These are phyloP conservation scores for Gallinago media DNA, from an alignment of 2,113 vertebrate species.

Conservation along the genomic window DNA sequence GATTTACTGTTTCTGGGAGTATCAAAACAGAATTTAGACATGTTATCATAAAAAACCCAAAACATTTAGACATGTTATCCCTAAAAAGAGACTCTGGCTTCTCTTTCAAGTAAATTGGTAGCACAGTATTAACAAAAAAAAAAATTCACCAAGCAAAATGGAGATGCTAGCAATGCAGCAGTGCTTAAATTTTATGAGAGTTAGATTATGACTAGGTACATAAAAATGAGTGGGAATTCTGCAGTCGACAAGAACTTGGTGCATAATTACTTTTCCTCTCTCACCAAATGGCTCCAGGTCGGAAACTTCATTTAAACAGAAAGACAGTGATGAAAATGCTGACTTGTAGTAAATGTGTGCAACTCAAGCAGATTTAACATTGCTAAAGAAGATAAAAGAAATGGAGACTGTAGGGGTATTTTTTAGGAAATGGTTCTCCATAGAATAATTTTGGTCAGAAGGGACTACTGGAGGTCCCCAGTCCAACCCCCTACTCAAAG, in stretches of 20 bases:
- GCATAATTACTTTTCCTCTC: slow-evolving; percentile 55
- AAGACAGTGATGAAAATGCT: slow-evolving; percentile 67
- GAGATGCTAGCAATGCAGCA: slow-evolving; percentile 66
- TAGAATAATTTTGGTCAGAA: neutral
- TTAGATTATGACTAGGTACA: slow-evolving; percentile 70
- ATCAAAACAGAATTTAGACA: slow-evolving; percentile 14
- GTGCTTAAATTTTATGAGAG: slow-evolving; percentile 73
- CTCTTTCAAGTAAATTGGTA: slow-evolving; percentile 65
- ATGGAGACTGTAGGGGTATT: neutral
- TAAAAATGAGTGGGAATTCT: slow-evolving; percentile 66
- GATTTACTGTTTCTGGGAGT: neutral
- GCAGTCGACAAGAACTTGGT: slow-evolving; percentile 47
- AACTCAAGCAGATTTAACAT: neutral
- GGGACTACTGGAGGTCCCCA: neutral
- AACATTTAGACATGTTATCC: neutral
- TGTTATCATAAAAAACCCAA: slow-evolving; percentile 7
- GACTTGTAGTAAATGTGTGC: slow-evolving; percentile 12
- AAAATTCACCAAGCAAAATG: slow-evolving; percentile 59
- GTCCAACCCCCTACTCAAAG: neutral
- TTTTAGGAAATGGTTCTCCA: neutral
- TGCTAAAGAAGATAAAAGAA: neutral
- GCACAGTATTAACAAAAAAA: slow-evolving; percentile 24
- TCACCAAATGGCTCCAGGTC: slow-evolving; percentile 52
- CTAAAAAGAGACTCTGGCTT: slow-evolving; percentile 8
- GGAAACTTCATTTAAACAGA: slow-evolving; percentile 59